phyloP scores from a whole-genome alignment of 2,888 invertebrate species.

The Lasiommata megera region DNA sequence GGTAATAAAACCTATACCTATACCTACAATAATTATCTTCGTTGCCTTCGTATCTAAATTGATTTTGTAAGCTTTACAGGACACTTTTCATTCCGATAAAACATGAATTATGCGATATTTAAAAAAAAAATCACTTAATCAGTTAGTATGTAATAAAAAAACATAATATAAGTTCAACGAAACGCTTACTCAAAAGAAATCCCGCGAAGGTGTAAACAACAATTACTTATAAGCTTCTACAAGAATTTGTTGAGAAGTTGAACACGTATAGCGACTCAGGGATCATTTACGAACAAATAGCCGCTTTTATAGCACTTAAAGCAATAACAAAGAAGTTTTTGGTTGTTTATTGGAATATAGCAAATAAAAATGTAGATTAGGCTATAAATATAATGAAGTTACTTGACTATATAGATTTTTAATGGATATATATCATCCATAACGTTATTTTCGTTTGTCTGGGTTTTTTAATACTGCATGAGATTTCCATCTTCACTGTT shows the following conservation, averaged over 20 bases:
- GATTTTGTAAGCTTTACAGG: too few species aligned
- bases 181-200: not conserved
- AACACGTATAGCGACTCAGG: slow-evolving; percentile 15
- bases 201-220: slow-evolving; percentile 5
- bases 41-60: too few species aligned
- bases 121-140: too few species aligned
- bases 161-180: not conserved
- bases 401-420: not conserved
- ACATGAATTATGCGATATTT: too few species aligned
- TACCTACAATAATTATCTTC: too few species aligned
- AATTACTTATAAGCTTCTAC: slow-evolving; percentile 16
- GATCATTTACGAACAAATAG: slow-evolving; percentile 4
- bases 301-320: not conserved
- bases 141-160: too few species aligned
- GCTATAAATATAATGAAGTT: not conserved
- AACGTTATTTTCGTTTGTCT: too few species aligned
- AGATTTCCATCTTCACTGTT: too few species aligned
- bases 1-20: too few species aligned
- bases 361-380: not conserved
- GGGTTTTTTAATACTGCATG: too few species aligned
- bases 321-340: slow-evolving; percentile 2
- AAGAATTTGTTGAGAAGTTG: slow-evolving; percentile 15
- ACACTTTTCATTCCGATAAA: too few species aligned
- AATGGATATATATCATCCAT: too few species aligned
- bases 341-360: not conserved